Percentiles rank a stretch among this genome's conserved stretches.
phyloP scores from a whole-genome alignment of 2,113 vertebrate genomes.

The Opisthocomus hoazin region DNA sequence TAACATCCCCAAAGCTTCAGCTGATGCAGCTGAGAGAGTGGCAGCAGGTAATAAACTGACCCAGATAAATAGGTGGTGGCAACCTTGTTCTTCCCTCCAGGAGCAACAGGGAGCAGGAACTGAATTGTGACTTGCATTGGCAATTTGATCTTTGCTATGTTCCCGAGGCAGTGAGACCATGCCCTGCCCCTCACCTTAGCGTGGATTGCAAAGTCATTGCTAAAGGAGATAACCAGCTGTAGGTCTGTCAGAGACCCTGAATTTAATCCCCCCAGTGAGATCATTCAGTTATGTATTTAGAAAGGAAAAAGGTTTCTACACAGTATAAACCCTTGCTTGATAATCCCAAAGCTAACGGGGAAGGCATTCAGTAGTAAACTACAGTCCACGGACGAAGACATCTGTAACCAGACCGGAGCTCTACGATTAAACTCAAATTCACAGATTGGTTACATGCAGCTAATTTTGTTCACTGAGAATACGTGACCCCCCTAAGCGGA shows the following conservation, averaged over 20 bases:
- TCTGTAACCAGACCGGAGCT: constrained; percentile 64
- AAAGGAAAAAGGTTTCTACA: constrained; percentile 57
- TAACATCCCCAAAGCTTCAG: neutral
- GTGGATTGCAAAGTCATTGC: constrained; percentile 30
- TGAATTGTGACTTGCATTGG: constrained; percentile 25
- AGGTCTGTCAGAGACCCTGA: constrained; percentile 51
- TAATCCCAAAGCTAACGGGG: constrained; percentile 56
- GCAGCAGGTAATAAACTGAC: neutral
- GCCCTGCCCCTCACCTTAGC: constrained; percentile 59
- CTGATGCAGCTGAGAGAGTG: neutral
- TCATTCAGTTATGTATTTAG: constrained; percentile 54
- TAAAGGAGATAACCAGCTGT: constrained; percentile 61
- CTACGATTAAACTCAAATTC: constrained; percentile 64
- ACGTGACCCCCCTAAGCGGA: constrained; percentile 60
- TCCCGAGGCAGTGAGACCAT: constrained; percentile 26
- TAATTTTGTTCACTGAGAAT: constrained; percentile 66
- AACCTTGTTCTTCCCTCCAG: neutral
- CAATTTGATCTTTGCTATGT: constrained; percentile 17
- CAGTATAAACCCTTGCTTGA: constrained; percentile 57
- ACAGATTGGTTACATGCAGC: constrained; percentile 64
- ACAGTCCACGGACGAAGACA: constrained; percentile 56
- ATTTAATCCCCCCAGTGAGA: constrained; percentile 60
- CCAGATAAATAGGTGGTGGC: neutral
- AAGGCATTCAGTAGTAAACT: constrained; percentile 61
- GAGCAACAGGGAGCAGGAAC: neutral